Percentiles rank a stretch among this genome's conserved stretches.
Conservation (phyloP, 2,888 invertebrate genomes). For the Ophioninae sp. region DNA sequence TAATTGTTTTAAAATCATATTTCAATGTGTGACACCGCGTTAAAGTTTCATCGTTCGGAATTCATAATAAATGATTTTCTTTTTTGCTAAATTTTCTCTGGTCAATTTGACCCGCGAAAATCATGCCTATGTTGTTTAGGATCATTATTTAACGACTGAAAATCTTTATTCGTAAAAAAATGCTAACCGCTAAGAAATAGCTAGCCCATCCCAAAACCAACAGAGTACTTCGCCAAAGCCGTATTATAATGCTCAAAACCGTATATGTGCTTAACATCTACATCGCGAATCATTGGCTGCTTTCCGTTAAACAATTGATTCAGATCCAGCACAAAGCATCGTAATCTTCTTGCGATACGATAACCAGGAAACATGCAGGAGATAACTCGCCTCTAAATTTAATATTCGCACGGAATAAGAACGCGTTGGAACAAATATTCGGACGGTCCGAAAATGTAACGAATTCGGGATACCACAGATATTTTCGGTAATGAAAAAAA, state of each 20-base stretch:
- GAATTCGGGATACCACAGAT: not conserved
- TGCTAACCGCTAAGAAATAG: no score
- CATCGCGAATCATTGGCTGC: not conserved
- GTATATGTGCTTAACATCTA: not conserved
- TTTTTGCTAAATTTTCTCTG: no score
- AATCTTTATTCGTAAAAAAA: no score
- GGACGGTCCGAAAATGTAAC: not conserved
- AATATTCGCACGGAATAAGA: not conserved
- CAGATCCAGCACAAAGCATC: constrained; percentile 27
- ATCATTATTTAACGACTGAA: no score
- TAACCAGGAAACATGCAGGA: not conserved
- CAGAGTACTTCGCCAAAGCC: no score
- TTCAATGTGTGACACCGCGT: not conserved
- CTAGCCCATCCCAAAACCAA: no score
- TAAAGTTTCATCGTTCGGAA: not conserved
- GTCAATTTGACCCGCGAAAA: no score
- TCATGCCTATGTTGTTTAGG: no score
- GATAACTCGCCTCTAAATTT: not conserved
- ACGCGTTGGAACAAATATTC: not conserved
- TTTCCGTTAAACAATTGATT: constrained; percentile 32
- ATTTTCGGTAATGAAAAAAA: not conserved
- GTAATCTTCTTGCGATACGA: constrained; percentile 52
- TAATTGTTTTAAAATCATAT: not conserved
- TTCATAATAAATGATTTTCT: no score
- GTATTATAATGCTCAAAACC: not conserved